Percentiles rank a stretch among this genome's conserved stretches.
phyloP scores from a whole-genome alignment of 2,888 invertebrate species.

The Leptinotarsa tumamoca region DNA sequence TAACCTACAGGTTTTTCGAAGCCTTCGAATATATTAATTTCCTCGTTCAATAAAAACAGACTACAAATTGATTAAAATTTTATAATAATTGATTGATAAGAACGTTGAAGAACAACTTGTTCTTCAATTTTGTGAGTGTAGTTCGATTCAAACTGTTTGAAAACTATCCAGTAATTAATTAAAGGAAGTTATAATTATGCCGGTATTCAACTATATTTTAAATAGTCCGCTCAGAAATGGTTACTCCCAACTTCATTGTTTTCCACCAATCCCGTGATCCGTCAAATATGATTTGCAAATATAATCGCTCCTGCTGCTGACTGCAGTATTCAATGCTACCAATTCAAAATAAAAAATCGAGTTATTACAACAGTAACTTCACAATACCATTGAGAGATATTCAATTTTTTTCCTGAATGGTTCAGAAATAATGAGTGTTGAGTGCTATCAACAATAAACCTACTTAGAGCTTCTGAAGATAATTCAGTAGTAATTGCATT shows the following conservation, averaged over 20 bases:
- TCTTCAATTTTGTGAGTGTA: no score
- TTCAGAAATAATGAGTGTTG: background rate
- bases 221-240: background rate
- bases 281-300: background rate
- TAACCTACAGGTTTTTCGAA: no score
- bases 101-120: no score
- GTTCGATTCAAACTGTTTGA: no score
- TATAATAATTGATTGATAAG: no score
- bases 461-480: background rate
- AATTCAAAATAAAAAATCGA: conserved; percentile 15
- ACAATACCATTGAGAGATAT: background rate
- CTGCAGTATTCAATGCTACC: conserved; percentile 20
- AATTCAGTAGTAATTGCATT: conserved; percentile 9
- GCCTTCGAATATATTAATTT: no score
- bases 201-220: background rate
- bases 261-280: conserved; percentile 3
- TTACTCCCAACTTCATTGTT: background rate
- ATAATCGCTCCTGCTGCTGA: background rate
- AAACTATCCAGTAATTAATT: no score
- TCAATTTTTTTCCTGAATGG: background rate
- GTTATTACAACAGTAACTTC: background rate
- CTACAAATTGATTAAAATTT: no score
- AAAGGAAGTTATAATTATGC: no score
- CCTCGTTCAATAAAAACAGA: no score
- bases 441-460: background rate